phyloP scores from a whole-genome alignment of 2,113 vertebrate genomes.

The Xenopus borealis region DNA sequence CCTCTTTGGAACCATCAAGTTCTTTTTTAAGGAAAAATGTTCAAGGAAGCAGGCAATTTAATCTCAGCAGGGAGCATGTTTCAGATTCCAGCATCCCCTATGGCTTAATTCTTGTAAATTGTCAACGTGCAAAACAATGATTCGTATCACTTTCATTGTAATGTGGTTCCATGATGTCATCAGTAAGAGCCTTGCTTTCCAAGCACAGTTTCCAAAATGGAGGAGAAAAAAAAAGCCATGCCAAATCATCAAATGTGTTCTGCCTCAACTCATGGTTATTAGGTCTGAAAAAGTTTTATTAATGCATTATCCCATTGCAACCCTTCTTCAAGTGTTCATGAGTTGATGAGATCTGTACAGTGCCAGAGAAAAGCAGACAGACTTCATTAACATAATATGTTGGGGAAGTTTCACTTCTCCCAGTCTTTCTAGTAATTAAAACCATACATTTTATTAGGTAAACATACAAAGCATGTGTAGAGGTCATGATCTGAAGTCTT shows the following conservation, averaged over 20 bases:
- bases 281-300: slow-evolving; percentile 32
- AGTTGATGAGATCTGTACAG: slow-evolving; percentile 26
- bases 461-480: slow-evolving; percentile 55
- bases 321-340: slow-evolving; percentile 6
- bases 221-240: neutral
- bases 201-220: slow-evolving; percentile 16
- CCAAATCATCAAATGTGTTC: slow-evolving; percentile 23
- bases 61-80: slow-evolving; percentile 37
- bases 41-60: slow-evolving; percentile 37
- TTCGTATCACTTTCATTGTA: slow-evolving; percentile 43
- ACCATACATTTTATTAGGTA: slow-evolving; percentile 62
- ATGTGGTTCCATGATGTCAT: slow-evolving; percentile 36
- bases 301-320: slow-evolving; percentile 29
- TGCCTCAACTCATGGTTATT: slow-evolving; percentile 23
- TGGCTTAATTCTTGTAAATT: slow-evolving; percentile 36
- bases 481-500: slow-evolving; percentile 56
- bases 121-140: slow-evolving; percentile 35
- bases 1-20: slow-evolving; percentile 34
- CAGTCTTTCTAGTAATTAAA: slow-evolving; percentile 53
- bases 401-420: slow-evolving; percentile 27
- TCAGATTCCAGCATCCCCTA: slow-evolving; percentile 30
- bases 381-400: slow-evolving; percentile 40
- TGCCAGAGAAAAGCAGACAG: slow-evolving; percentile 27
- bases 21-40: slow-evolving; percentile 35
- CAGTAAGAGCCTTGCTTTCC: neutral